A percentile compares a stretch with the other conserved stretches of the same genome.
Evolutionary conservation across 2,113 vertebrate genomes (phyloP).

Genomic region (Australoheros scitulus): DNA sequence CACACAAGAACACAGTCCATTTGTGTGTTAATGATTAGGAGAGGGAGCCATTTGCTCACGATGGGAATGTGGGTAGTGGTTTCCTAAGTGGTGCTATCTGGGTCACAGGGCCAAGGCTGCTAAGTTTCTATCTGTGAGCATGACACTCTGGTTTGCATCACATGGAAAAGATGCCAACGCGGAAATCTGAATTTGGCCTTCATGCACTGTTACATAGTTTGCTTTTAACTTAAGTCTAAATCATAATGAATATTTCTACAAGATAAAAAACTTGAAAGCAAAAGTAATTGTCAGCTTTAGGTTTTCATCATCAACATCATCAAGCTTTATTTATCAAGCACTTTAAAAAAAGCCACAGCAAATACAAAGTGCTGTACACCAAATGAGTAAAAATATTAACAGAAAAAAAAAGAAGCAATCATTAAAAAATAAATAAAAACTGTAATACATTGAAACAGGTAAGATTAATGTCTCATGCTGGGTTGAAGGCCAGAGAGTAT

Average conservation of each 20-base stretch:
- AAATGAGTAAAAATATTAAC: too few relatives aligned
- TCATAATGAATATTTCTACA: neutral
- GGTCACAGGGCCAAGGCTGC: conserved; percentile 69
- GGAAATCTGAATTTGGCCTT: neutral
- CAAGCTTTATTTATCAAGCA: too few relatives aligned
- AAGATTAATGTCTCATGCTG: too few relatives aligned
- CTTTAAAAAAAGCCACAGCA: too few relatives aligned
- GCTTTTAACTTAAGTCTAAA: neutral
- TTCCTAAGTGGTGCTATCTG: conserved; percentile 69
- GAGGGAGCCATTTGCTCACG: conserved; percentile 59
- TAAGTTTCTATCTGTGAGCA: conserved; percentile 10
- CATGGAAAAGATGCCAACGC: conserved; percentile 53
- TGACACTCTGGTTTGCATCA: conserved; percentile 17
- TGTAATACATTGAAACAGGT: too few relatives aligned
- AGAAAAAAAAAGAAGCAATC: too few relatives aligned
- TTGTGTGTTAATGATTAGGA: conserved; percentile 77
- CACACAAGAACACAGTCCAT: conserved; percentile 45
- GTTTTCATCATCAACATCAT: neutral
- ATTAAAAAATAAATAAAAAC: too few relatives aligned
- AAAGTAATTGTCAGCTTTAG: neutral
- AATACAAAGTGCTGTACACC: too few relatives aligned
- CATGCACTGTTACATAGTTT: neutral
- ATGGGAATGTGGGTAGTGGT: conserved; percentile 70
- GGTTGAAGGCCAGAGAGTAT: too few relatives aligned
- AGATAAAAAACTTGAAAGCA: neutral